Base-by-base conservation (phyloP, 2,888 invertebrate genomes). In the Pediacus dermestoides region DNA sequence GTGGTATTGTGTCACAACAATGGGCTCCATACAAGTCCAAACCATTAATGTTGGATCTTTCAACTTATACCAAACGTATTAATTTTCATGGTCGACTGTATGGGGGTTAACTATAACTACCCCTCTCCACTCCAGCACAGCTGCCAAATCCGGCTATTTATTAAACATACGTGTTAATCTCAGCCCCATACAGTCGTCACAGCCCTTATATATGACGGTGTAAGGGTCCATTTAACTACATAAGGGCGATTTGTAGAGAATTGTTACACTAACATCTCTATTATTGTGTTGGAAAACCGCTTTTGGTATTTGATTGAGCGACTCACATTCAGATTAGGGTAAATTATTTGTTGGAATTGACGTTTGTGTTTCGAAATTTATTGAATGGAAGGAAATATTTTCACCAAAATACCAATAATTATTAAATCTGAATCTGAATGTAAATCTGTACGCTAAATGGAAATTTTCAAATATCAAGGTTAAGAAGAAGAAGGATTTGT, bases 121-220 rank as follows among this genome's bases (percentile, higher is more conserved):
- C 59, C 60, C 55, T 55, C 57, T 56, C 54, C 54, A 62, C 63
- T 60, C 55, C 58, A 62, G 55, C 57, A 28, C 68, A 69, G 68
- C 68, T 69, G 68, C 64, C 67, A 67, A 66, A 66, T 66, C 66
- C 63, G 47, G 67, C 68, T 70, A 70, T 70, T 70, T 70, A 68
- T 70, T 70, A 70, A 69, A 70, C 70, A 70, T 70, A 68, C 68
- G 70, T 69, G 70, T 69, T 69, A 70, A 70, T 70, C 70, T 65
- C 55, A 55, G 56, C 53, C 46, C 48, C 46, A 48, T 48, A 45
- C 35, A 55, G 52, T 47, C 46, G 48, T 47, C 51, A 44, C 52
- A 47, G 27, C 34, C 36, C 43, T 43, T 43, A 42, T 47, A 31
- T 10, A 22, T n/a, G 28, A 4, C 11, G n/a, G 16, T 13, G 21